These are phyloP conservation scores for Macroglossus sobrinus DNA, from an alignment of 2,113 vertebrate genomes.

Conservation along the genomic window DNA sequence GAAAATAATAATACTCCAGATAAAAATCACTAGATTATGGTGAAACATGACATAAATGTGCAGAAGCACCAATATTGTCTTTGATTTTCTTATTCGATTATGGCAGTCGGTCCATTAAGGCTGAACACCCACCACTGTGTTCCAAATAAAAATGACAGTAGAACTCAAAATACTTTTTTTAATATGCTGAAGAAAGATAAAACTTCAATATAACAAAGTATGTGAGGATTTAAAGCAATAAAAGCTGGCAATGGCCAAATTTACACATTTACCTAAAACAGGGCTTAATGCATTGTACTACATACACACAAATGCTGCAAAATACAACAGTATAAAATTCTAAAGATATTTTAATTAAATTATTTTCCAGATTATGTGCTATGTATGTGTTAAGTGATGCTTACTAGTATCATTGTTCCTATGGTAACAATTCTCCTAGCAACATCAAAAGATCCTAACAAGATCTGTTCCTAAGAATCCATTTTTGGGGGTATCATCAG, in stretches of 20 bases:
- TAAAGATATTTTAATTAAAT: slow-evolving; percentile 54
- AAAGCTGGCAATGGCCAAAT: slow-evolving; percentile 15
- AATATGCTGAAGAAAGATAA: slow-evolving; percentile 7
- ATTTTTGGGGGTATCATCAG: slow-evolving; percentile 42
- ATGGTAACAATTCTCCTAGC: slow-evolving; percentile 68
- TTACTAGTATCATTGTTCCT: slow-evolving; percentile 50
- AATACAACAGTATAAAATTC: neutral
- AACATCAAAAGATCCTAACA: slow-evolving; percentile 61
- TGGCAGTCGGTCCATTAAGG: neutral
- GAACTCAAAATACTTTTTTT: neutral
- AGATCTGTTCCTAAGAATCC: slow-evolving; percentile 45
- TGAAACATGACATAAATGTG: neutral
- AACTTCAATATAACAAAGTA: neutral
- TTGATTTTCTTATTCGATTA: slow-evolving; percentile 38
- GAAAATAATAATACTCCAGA: slow-evolving; percentile 43
- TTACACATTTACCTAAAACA: neutral
- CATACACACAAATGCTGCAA: neutral
- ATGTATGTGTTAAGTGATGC: neutral
- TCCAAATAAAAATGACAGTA: slow-evolving; percentile 24
- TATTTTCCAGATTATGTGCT: slow-evolving; percentile 28
- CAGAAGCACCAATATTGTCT: neutral
- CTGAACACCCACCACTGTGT: neutral
- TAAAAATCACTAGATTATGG: neutral
- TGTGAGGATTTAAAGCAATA: neutral
- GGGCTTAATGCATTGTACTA: neutral